Percentiles rank a stretch among this genome's conserved stretches.
Conservation (phyloP, 2,888 invertebrate genomes). For the Patella ulyssiponensis region DNA sequence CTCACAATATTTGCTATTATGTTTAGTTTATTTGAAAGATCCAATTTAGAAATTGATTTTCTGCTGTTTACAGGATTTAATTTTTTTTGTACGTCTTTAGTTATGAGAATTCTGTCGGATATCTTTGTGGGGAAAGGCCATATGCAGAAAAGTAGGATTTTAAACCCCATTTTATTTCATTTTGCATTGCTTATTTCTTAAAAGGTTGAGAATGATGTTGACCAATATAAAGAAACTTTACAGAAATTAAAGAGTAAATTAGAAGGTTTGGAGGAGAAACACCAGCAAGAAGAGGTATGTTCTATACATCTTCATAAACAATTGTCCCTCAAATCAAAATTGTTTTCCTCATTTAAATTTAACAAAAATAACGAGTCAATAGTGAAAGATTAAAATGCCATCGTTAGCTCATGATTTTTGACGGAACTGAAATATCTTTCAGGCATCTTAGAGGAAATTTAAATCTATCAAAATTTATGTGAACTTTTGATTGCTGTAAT, state of each 20-base stretch:
- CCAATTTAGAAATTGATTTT: background rate
- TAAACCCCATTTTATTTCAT: too few relatives aligned
- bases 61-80: background rate
- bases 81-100: background rate
- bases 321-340: too few relatives aligned
- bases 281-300: slow-evolving; percentile 47
- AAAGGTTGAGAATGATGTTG: slow-evolving; percentile 64
- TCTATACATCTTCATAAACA: too few relatives aligned
- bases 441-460: too few relatives aligned
- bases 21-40: background rate
- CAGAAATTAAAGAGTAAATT: slow-evolving; percentile 57
- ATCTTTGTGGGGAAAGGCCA: background rate
- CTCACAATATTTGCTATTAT: too few relatives aligned
- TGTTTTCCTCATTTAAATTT: too few relatives aligned
- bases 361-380: too few relatives aligned
- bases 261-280: slow-evolving; percentile 43
- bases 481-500: background rate
- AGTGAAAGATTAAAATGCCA: too few relatives aligned
- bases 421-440: too few relatives aligned
- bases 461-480: too few relatives aligned
- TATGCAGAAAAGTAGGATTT: too few relatives aligned
- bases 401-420: too few relatives aligned
- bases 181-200: background rate
- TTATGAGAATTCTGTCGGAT: background rate
- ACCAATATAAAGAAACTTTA: slow-evolving; percentile 59